Base-by-base conservation (phyloP, 2,888 invertebrate species). In the Lacanobia wlatinum region DNA sequence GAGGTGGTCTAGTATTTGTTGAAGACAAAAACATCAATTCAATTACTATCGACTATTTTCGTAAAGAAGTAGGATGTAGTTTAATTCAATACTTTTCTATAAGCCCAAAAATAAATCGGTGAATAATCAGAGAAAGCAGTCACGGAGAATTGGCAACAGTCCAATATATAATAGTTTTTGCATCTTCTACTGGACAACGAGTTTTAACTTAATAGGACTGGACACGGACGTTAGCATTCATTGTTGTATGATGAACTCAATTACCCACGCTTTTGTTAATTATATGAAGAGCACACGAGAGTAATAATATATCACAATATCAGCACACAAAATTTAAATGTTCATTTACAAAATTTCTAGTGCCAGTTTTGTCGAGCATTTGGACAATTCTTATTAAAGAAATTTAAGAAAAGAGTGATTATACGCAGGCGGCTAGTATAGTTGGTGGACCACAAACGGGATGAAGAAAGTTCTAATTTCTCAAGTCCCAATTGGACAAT, bases 81-180 rank as follows among this genome's bases (percentile, higher is more conserved):
- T 70, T 43, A 63, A 66, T 52, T 64, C 53, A 73, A 65, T 65
- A 55, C 61, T 65, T 62, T 46, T 59, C 58, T n/a, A 69, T 53
- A 69, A 59, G 53, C 70, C 73, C 72, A 59, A 85, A 80, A 84
- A 84, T 86, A 87, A 90, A 91, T 83, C 61, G 66, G 85, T 89
- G 90, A 91, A 89, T 90, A 91, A 90, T 88, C 86, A 82, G 85
- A 73, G 82, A 90, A 89, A 88, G 85, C 76, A 84, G 81, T 86
- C 81, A 80, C 82, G 73, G 72, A 76, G 56, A 71, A 76, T 86
- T 93, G 92, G 92, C 92, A 86, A 63, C 28, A 67, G 52, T 88
- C 91, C 92, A 92, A 85, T 68, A 82, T 76, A 83, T 76, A 81
- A 87, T 84, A 83, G 72, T 71, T 87, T 86, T 87, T 86, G 82